Conservation (phyloP, 1,140 invertebrate species). For the Marisa cornuarietis region DNA sequence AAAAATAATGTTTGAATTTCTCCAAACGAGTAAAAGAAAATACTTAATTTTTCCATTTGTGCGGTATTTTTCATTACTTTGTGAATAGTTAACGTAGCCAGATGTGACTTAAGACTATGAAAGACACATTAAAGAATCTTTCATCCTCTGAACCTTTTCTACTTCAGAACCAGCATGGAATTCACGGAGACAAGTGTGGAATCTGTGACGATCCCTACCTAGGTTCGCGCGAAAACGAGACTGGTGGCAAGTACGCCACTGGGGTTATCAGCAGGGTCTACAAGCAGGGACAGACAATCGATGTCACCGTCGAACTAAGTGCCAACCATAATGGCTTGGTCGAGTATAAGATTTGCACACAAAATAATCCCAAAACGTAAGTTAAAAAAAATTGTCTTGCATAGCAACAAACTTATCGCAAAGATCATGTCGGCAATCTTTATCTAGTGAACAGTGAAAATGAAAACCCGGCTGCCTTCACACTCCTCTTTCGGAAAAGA, state of each 20-base stretch:
- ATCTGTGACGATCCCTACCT: constrained; percentile 63
- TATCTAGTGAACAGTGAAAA: neutral
- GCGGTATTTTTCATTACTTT: neutral
- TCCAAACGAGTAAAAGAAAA: no score
- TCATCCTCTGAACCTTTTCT: neutral
- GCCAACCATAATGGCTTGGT: constrained; percentile 56
- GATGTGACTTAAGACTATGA: neutral
- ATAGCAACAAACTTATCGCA: neutral
- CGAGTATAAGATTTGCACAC: constrained; percentile 58
- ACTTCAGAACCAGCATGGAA: constrained; percentile 1
- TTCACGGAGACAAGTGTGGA: constrained; percentile 60
- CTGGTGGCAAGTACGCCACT: constrained; percentile 44
- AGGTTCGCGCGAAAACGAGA: constrained; percentile 48
- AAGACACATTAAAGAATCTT: neutral
- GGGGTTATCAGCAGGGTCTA: constrained; percentile 48
- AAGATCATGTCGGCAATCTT: neutral
- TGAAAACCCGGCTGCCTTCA: neutral
- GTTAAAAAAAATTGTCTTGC: neutral
- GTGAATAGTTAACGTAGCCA: neutral
- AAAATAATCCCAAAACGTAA: constrained; percentile 61
- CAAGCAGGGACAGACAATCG: constrained; percentile 39
- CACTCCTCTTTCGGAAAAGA: no score
- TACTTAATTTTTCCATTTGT: no score
- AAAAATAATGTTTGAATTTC: no score
- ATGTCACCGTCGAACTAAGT: constrained; percentile 37